Conservation (phyloP, 2,888 invertebrate genomes). For the Nymphalis polychloros region DNA sequence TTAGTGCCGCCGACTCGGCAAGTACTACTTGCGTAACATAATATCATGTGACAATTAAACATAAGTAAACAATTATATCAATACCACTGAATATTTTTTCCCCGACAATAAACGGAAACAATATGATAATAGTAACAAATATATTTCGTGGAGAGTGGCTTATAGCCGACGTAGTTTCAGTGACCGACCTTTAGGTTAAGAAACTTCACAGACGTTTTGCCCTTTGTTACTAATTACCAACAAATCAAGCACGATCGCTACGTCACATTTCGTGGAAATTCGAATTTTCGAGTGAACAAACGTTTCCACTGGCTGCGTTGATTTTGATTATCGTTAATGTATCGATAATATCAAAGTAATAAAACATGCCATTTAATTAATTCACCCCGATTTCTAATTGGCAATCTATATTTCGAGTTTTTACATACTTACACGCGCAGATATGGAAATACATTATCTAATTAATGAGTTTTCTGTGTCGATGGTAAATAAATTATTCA, state of each 20-base stretch:
- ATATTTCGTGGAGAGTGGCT: background rate
- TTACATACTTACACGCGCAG: constrained; percentile 4
- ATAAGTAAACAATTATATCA: background rate
- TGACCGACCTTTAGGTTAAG: background rate
- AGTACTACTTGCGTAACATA: background rate
- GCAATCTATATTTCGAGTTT: constrained; percentile 11
- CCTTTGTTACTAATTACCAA: background rate
- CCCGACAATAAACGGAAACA: background rate
- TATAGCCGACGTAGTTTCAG: background rate
- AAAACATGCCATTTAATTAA: constrained; percentile 2
- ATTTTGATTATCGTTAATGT: too few relatives aligned
- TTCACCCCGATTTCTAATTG: constrained; percentile 10
- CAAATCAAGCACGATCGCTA: background rate
- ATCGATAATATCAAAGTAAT: background rate
- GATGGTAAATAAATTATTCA: background rate
- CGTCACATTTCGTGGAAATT: too few relatives aligned
- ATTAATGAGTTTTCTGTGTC: background rate
- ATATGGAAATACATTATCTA: background rate
- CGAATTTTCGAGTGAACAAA: too few relatives aligned
- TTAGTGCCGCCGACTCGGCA: background rate
- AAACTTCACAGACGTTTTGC: background rate
- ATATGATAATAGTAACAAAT: background rate
- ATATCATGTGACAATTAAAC: background rate
- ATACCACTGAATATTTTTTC: background rate
- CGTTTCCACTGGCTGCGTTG: too few relatives aligned